Evolutionary conservation across 2,113 vertebrate genomes (phyloP).

Genomic region (Oryzias celebensis): DNA sequence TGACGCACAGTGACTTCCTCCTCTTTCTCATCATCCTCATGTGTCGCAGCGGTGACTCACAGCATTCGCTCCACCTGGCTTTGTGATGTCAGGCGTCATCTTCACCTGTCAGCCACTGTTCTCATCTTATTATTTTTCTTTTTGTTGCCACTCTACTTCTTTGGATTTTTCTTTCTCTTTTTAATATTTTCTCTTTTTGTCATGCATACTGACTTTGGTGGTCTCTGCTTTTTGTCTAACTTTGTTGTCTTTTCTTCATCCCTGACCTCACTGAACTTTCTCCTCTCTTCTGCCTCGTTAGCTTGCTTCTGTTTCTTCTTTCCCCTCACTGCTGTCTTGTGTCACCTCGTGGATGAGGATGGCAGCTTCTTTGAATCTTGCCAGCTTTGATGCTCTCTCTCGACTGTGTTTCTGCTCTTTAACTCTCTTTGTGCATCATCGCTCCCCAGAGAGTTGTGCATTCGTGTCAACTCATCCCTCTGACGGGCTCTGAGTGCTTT

Average conservation of each 20-base stretch:
- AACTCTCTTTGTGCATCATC: conserved; percentile 44
- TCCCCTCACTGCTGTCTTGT: background rate
- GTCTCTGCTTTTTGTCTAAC: background rate
- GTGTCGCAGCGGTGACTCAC: conserved; percentile 28
- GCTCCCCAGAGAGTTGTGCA: background rate
- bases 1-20: conserved; percentile 16
- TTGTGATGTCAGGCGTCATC: conserved; percentile 22
- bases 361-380: conserved; percentile 18
- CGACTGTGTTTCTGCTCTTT: conserved; percentile 15
- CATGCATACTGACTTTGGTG: background rate
- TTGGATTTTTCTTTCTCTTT: background rate
- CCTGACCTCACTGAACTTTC: background rate
- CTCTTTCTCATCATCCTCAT: background rate
- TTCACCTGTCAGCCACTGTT: conserved; percentile 26
- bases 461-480: conserved; percentile 8
- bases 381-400: conserved; percentile 12
- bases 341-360: background rate
- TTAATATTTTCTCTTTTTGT: background rate
- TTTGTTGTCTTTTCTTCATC: background rate
- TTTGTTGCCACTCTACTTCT: background rate
- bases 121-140: background rate
- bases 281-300: background rate
- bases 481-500: conserved; percentile 22
- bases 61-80: conserved; percentile 25
- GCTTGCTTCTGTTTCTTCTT: background rate